A percentile compares a stretch with the other conserved stretches of the same genome.
Evolutionary conservation across 2,797 vertebrate genomes (phyloP).

Genomic region (Lagorchestes hirsutus): DNA sequence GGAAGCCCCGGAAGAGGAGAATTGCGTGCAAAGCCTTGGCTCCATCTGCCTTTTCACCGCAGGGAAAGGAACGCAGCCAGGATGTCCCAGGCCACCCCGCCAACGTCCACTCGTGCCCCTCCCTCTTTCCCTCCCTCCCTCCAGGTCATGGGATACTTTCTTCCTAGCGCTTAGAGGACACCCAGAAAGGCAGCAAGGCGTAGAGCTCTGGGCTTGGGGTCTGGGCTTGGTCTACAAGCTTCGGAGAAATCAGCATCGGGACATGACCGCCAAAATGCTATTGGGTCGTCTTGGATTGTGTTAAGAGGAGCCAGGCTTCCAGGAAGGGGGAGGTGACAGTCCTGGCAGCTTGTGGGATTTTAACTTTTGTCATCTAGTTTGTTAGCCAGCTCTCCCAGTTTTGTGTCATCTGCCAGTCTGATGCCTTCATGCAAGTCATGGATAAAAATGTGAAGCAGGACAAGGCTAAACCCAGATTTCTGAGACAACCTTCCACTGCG

Average conservation of each 20-base stretch:
- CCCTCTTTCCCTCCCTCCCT: too few relatives aligned
- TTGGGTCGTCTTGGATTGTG: background rate
- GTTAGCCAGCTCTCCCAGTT: background rate
- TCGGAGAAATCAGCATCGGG: background rate
- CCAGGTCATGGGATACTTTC: background rate
- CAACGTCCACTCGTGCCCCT: background rate
- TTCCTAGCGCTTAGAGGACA: too few relatives aligned
- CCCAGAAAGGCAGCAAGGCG: background rate
- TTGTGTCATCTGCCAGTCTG: background rate
- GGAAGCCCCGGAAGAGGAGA: background rate
- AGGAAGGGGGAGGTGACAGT: background rate
- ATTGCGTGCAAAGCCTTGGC: background rate
- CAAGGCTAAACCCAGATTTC: background rate
- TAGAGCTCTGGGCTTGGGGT: background rate
- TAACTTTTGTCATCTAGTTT: background rate
- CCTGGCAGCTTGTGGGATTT: background rate
- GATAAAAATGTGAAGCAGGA: background rate
- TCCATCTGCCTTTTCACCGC: background rate
- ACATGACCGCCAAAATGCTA: background rate
- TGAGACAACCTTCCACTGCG: background rate
- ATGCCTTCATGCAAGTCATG: background rate
- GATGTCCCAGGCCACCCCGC: too few relatives aligned
- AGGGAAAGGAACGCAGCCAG: too few relatives aligned
- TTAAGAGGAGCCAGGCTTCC: background rate
- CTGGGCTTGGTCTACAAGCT: background rate